A percentile compares a stretch with the other conserved stretches of the same genome.
These are phyloP conservation scores for Xenotilapia longispinis DNA, from an alignment of 2,113 vertebrate genomes.

Conservation along the genomic window DNA sequence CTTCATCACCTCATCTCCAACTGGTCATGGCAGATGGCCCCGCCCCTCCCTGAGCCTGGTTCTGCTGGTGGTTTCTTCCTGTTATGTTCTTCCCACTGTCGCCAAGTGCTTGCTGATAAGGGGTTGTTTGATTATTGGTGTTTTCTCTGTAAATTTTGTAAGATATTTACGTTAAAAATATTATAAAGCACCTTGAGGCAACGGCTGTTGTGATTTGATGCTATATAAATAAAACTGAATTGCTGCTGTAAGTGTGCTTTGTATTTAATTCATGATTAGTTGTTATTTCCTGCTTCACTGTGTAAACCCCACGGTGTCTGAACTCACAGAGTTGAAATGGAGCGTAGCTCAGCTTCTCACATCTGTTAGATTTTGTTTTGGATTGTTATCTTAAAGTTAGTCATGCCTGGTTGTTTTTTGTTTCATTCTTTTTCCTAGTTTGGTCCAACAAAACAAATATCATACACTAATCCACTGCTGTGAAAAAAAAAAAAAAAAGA, in stretches of 20 bases:
- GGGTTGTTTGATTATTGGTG: neutral
- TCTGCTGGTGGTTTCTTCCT: neutral
- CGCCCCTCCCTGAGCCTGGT: accelerated
- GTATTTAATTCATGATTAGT: accelerated
- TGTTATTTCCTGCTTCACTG: accelerated
- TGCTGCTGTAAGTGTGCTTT: accelerated
- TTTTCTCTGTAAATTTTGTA: neutral
- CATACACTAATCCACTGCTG: neutral
- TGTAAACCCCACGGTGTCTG: neutral
- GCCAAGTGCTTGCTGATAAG: accelerated
- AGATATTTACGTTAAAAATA: neutral
- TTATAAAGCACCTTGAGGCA: accelerated
- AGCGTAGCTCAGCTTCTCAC: accelerated
- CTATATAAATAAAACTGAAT: accelerated
- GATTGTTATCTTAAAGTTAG: neutral
- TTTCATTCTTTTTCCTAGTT: neutral
- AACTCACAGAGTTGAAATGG: neutral
- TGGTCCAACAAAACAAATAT: accelerated
- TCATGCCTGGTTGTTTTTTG: neutral
- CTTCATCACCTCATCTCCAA: neutral
- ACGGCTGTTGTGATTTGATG: neutral
- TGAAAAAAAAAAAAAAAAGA: neutral
- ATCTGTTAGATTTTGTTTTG: neutral
- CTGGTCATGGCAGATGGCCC: neutral
- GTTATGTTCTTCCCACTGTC: accelerated